Evolutionary conservation across 2,113 vertebrate species (phyloP), one percentile per base, ranked within the genome.

Genomic region (Cebidichthys violaceus): DNA sequence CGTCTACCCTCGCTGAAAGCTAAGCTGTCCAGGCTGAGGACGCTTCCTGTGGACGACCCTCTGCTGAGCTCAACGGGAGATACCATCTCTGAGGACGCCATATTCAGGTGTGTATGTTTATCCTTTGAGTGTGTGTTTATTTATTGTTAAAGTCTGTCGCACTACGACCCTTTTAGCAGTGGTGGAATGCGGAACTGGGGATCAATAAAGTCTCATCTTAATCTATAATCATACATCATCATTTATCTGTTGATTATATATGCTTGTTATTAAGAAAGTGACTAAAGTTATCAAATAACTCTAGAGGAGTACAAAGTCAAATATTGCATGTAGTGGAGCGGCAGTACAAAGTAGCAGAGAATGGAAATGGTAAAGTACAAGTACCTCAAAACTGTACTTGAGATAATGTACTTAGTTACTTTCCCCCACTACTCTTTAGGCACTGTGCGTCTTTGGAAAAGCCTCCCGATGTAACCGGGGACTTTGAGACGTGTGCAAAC

Each of bases 31-130:
- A 79, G 92, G 60, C 88, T 96, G 50, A 89, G 68, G 71, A 91
- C 55, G 2, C 82, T 96, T 65, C 81, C 83, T 65, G 93, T 96
- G 55, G 57, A 82, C 0, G 94, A 95, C 84, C 94, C 94, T 11
- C 84, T 95, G 76, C 82, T 87, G 60, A 84, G 68, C 41, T 67
- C 77, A 67, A 54, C 62, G 0, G 85, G 86, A 70, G 50, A 75
- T 0, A 2, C 10, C 33, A 59, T 91, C 60, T 90, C 89, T 20
- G 90, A 93, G 76, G 86, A 89, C 8, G 0, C 33, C 33, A 62
- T 92, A 76, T 90, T 94, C 79, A 94, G 94, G 95, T 95, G 15
- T 64, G 2, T 14, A 9, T 54, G 20, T 39, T 37, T 22, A n/a
- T 27, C 11, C 22, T 20, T 6, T 41, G n/a, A 66, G 3, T 52